phyloP scores from a whole-genome alignment of 1,140 invertebrate species.

The Stegodyphus dumicola region DNA sequence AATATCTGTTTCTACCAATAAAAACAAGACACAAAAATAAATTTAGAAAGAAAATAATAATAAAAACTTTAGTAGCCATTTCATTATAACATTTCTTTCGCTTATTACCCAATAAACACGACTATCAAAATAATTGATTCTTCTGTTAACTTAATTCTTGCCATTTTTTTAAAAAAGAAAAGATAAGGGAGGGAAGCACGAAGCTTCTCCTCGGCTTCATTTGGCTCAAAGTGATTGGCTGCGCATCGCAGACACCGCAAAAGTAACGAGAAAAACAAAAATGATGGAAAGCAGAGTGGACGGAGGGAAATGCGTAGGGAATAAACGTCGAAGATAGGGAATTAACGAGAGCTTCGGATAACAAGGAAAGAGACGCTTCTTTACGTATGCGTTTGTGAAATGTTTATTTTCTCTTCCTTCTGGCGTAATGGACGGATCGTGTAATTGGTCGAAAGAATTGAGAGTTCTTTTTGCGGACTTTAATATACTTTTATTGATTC shows the following conservation, averaged over 20 bases:
- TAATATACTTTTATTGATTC: constrained; percentile 30
- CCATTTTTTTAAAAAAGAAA: no score
- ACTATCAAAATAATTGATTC: constrained; percentile 19
- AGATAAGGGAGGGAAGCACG: no score
- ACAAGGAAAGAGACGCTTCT: background rate
- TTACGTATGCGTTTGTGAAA: constrained; percentile 20
- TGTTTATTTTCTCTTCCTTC: constrained; percentile 21
- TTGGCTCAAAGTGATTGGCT: background rate
- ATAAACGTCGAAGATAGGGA: background rate
- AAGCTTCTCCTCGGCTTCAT: no score
- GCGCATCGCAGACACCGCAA: background rate
- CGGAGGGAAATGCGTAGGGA: background rate
- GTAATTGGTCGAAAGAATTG: constrained; percentile 43
- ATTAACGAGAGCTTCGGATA: background rate
- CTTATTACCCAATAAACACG: constrained; percentile 22
- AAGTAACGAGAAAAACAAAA: background rate
- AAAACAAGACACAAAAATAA: no score
- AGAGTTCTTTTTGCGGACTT: constrained; percentile 1
- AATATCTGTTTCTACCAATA: no score
- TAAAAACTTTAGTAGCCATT: background rate
- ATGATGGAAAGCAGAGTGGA: background rate
- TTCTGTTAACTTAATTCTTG: constrained; percentile 16
- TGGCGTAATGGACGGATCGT: constrained; percentile 34
- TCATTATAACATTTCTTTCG: constrained; percentile 9
- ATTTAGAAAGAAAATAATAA: no score